A percentile compares a stretch with the other conserved stretches of the same genome.
Evolutionary conservation across 2,888 invertebrate genomes (phyloP).

Genomic region (Hirtodrosophila confusa): DNA sequence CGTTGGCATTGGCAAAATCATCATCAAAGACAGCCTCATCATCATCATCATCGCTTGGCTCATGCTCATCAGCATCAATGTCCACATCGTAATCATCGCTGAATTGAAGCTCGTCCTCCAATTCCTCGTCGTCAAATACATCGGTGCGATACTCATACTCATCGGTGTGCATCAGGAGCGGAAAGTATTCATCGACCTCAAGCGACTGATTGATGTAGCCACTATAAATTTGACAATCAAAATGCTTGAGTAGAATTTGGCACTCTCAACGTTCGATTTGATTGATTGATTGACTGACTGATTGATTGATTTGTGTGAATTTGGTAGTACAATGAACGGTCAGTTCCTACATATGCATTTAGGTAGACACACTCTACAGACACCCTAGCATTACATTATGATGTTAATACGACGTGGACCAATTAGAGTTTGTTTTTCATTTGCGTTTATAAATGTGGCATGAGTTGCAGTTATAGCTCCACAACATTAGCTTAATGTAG

Average conservation of each 20-base stretch:
- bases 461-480: slow-evolving; percentile 42
- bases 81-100: slow-evolving; percentile 76
- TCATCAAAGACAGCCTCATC: slow-evolving; percentile 47
- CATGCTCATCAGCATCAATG: slow-evolving; percentile 46
- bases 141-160: slow-evolving; percentile 74
- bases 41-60: slow-evolving; percentile 53
- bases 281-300: slow-evolving; percentile 37
- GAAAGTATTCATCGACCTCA: slow-evolving; percentile 96
- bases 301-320: slow-evolving; percentile 29
- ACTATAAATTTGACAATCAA: slow-evolving; percentile 86
- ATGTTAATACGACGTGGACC: slow-evolving; percentile 57
- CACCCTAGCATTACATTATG: slow-evolving; percentile 64
- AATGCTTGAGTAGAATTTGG: slow-evolving; percentile 50
- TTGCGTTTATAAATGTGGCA: slow-evolving; percentile 42
- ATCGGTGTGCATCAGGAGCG: slow-evolving; percentile 85
- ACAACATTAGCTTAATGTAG: slow-evolving; percentile 8
- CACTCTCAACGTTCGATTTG: slow-evolving; percentile 25
- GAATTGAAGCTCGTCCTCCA: slow-evolving; percentile 82
- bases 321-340: slow-evolving; percentile 43
- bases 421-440: slow-evolving; percentile 37
- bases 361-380: slow-evolving; percentile 35
- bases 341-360: slow-evolving; percentile 23
- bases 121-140: slow-evolving; percentile 78
- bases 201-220: slow-evolving; percentile 96
- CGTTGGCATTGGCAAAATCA: slow-evolving; percentile 24